Conservation (phyloP, 2,888 invertebrate genomes). For the Trissolcus brochymenae region DNA sequence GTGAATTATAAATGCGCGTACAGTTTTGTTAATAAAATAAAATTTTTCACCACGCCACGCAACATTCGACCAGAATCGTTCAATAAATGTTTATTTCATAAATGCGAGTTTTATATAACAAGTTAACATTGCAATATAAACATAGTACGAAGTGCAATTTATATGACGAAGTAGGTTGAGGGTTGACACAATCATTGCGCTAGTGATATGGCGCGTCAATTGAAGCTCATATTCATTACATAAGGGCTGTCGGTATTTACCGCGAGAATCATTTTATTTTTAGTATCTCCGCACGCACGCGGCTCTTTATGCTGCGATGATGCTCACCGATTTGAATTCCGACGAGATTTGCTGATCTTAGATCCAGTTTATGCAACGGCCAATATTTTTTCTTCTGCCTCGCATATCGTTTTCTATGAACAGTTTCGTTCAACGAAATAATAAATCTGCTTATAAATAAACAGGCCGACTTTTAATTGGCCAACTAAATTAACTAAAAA, state of each 20-base stretch:
- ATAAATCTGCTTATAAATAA: too few species aligned
- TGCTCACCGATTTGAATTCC: slow-evolving; percentile 51
- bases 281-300: slow-evolving; percentile 57
- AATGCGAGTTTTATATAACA: slow-evolving; percentile 2
- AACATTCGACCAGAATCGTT: neutral
- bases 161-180: slow-evolving; percentile 19
- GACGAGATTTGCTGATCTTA: slow-evolving; percentile 36
- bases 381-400: slow-evolving; percentile 16
- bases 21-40: too few species aligned
- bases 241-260: slow-evolving; percentile 70
- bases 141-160: slow-evolving; percentile 24
- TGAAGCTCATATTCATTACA: slow-evolving; percentile 72
- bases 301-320: slow-evolving; percentile 53
- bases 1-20: too few species aligned
- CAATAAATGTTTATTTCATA: neutral
- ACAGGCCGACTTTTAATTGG: too few species aligned
- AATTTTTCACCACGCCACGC: too few species aligned
- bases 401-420: too few species aligned
- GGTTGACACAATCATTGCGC: slow-evolving; percentile 47
- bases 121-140: neutral
- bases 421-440: too few species aligned
- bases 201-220: slow-evolving; percentile 56
- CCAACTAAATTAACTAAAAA: too few species aligned
- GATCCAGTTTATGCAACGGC: slow-evolving; percentile 47
- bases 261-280: slow-evolving; percentile 66